phyloP scores from a whole-genome alignment of 2,113 vertebrate genomes.

The Hippolais icterina region DNA sequence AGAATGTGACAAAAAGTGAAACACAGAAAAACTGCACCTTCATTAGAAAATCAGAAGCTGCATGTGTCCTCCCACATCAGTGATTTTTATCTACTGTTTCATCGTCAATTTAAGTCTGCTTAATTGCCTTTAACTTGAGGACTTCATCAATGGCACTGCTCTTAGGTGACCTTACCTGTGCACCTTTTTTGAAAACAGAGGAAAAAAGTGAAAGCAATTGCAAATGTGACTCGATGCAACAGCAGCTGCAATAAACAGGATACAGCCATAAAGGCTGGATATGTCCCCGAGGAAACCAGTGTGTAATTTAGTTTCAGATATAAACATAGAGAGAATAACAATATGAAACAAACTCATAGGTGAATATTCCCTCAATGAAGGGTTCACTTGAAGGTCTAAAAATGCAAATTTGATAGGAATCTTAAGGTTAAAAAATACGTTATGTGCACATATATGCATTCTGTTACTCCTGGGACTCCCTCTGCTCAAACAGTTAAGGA shows the following conservation, averaged over 20 bases:
- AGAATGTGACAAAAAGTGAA: background rate
- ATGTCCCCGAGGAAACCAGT: constrained; percentile 7
- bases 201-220: constrained; percentile 6
- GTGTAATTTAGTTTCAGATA: constrained; percentile 29
- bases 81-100: constrained; percentile 39
- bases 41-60: constrained; percentile 10
- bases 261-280: background rate
- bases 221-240: background rate
- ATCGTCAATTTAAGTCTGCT: constrained; percentile 12
- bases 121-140: constrained; percentile 16
- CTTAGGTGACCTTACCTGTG: background rate
- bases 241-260: constrained; percentile 8
- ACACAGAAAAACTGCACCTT: background rate
- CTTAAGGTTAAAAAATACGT: constrained; percentile 7
- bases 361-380: background rate
- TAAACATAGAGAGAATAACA: background rate
- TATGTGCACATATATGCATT: background rate
- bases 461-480: background rate
- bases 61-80: background rate
- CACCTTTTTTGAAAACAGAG: background rate
- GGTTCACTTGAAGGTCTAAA: constrained; percentile 21
- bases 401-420: constrained; percentile 27
- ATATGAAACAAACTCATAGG: background rate
- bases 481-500: background rate
- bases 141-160: constrained; percentile 7